phyloP scores from a whole-genome alignment of 1,140 invertebrate genomes.

The Drosophila repletoides region DNA sequence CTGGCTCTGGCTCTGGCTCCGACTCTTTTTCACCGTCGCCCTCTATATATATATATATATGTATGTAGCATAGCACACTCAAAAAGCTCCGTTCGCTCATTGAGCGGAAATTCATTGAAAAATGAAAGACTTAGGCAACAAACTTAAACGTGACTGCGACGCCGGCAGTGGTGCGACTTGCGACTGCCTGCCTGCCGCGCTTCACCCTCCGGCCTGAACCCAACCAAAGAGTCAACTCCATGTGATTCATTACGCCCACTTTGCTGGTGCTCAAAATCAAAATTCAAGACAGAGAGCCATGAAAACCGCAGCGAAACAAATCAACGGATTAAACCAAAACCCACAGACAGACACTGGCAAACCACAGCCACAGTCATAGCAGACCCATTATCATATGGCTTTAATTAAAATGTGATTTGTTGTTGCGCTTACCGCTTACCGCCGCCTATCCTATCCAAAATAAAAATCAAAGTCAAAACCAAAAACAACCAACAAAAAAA shows the following conservation, averaged over 20 bases:
- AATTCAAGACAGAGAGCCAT: conserved; percentile 36
- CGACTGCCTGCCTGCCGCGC: neutral
- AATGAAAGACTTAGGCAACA: conserved; percentile 77
- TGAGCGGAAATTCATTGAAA: conserved; percentile 76
- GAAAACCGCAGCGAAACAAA: conserved; percentile 28
- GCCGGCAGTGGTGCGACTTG: neutral
- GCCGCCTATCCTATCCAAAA: neutral
- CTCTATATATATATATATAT: neutral
- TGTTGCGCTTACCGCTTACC: too few species aligned
- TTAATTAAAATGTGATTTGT: conserved; percentile 56
- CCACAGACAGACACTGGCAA: neutral
- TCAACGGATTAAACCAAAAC: conserved; percentile 27
- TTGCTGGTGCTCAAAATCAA: conserved; percentile 45
- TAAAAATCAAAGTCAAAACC: conserved; percentile 1
- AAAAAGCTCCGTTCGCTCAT: conserved; percentile 34
- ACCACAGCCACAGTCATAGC: neutral
- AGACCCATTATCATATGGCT: conserved; percentile 42
- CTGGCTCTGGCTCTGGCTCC: conserved; percentile 19
- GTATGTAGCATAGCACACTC: neutral
- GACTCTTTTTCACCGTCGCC: neutral
- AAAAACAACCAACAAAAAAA: conserved; percentile 8
- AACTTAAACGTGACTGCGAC: conserved; percentile 51
- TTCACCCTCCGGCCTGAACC: conserved; percentile 4
- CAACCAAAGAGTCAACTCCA: conserved; percentile 34
- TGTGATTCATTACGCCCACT: conserved; percentile 73